Conservation (phyloP, 1,140 invertebrate genomes). For the Oncopeltus fasciatus region DNA sequence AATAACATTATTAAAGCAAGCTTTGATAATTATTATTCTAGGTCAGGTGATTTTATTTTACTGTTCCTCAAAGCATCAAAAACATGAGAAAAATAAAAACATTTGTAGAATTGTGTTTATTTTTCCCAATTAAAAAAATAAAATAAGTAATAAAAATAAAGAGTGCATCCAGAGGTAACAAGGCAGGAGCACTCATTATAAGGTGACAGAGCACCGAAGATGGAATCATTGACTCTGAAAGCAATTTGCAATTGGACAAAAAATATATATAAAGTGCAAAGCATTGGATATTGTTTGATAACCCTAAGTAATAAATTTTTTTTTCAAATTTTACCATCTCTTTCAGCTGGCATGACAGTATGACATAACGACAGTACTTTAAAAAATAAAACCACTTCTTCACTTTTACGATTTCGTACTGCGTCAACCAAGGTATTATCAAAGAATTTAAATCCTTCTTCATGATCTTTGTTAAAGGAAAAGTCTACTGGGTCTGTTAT, state of each 20-base stretch:
- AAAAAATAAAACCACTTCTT: constrained; percentile 73
- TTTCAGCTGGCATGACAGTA: constrained; percentile 93
- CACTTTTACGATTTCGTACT: constrained; percentile 47
- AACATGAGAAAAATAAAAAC: too few species aligned
- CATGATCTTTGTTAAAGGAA: constrained; percentile 82
- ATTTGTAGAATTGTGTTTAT: too few species aligned
- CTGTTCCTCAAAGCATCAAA: too few species aligned
- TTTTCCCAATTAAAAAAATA: too few species aligned
- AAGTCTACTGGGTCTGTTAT: constrained; percentile 44
- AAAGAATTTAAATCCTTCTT: constrained; percentile 87
- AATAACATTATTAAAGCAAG: too few species aligned
- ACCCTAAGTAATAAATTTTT: not conserved
- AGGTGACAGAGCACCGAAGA: too few species aligned
- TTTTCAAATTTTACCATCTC: constrained; percentile 63
- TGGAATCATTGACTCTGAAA: not conserved
- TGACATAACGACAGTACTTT: constrained; percentile 79
- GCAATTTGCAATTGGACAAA: not conserved
- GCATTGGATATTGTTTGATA: too few species aligned
- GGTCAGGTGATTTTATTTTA: too few species aligned
- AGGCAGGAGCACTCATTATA: not conserved
- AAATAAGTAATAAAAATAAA: too few species aligned
- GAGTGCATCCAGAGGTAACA: not conserved
- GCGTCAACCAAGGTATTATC: constrained; percentile 75
- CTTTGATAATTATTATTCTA: too few species aligned
- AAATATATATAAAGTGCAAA: not conserved